Base-by-base conservation (phyloP, 2,797 vertebrate species). In the Carduelis carduelis region DNA sequence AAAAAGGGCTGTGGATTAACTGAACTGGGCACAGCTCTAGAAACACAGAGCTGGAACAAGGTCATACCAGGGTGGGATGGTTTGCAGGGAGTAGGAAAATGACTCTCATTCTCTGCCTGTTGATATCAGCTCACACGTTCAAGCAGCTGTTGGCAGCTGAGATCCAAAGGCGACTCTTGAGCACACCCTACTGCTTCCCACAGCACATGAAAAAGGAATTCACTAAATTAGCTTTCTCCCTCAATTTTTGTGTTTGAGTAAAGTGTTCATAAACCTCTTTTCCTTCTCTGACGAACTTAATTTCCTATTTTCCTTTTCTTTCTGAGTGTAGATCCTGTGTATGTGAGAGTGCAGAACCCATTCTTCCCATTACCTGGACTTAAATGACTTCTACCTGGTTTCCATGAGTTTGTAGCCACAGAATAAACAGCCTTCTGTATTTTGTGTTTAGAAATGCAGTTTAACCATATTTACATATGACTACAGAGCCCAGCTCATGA, bases 21-120 rank as follows among this genome's bases (percentile, higher is more conserved):
- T 65, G 87, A 85, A 70, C 30, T 55, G 89, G 89, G 89, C 82
- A 55, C 72, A 68, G 50, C 22, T 82, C 69, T 93, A 65, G 76
- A 92, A 93, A 89, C 61, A 57, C 41, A 5, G 93, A 91, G 92
- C 89, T 95, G 92, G 84, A 94, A 89, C 90, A 65, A 88, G 90
- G 76, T 94, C 89, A 18, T 71, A 65, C 34, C 23, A 7, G 90
- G 82, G 69, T 18, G 39, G 65, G 76, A 66, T 78, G 49, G 71
- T 75, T 87, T 93, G 90, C 59, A 89, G 87, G 35, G 64, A 90
- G 68, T 22, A 74, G 52, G 76, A 85, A 76, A 85, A 85, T 71
- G 14, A 43, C 61, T 90, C 74, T 89, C 32, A 11, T 87, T 80
- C 53, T 50, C n/a, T 81, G 47, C 30, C 69, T 80, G 78, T 50